Percentiles rank a stretch among this genome's conserved stretches.
Evolutionary conservation across 2,888 invertebrate genomes (phyloP).

Genomic region (Octodonta nipae): DNA sequence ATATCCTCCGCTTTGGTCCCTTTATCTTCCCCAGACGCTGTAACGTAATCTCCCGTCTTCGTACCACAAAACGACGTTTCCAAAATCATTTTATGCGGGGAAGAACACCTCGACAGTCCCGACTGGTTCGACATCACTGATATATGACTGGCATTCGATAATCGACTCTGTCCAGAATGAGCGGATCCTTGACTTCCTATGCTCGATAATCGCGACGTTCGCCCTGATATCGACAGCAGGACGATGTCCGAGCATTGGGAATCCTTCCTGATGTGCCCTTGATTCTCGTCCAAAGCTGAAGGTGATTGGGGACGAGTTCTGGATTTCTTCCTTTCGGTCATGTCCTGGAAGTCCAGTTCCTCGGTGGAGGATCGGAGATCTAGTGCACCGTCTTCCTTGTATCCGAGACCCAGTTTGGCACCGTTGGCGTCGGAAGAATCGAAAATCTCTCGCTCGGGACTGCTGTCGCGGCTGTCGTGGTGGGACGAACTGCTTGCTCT

Average conservation of each 20-base stretch:
- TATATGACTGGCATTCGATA: slow-evolving; percentile 42
- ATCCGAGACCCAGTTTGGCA: slow-evolving; percentile 32
- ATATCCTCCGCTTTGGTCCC: slow-evolving; percentile 37
- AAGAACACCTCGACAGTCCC: slow-evolving; percentile 56
- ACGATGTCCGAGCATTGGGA: slow-evolving; percentile 58
- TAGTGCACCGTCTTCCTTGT: slow-evolving; percentile 56
- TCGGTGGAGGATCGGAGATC: slow-evolving; percentile 79
- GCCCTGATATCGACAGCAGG: slow-evolving; percentile 60
- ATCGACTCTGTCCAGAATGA: slow-evolving; percentile 32
- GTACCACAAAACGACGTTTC: slow-evolving; percentile 86
- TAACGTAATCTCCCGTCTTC: slow-evolving; percentile 41
- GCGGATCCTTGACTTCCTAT: slow-evolving; percentile 61
- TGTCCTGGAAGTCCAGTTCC: slow-evolving; percentile 72
- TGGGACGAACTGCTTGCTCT: slow-evolving; percentile 77
- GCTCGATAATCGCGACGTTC: slow-evolving; percentile 69
- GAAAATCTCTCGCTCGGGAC: slow-evolving; percentile 66
- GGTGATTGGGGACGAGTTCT: slow-evolving; percentile 31
- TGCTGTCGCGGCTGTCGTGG: slow-evolving; percentile 72
- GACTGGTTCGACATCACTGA: slow-evolving; percentile 45
- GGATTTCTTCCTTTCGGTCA: slow-evolving; percentile 28
- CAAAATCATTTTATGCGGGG: slow-evolving; percentile 79
- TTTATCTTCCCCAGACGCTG: slow-evolving; percentile 16
- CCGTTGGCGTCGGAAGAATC: slow-evolving; percentile 30
- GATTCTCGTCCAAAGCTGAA: slow-evolving; percentile 21
- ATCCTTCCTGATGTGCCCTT: slow-evolving; percentile 36